Percentiles rank a stretch among this genome's conserved stretches.
Conservation (phyloP, 2,113 vertebrate genomes). For the Micronycteris hirsuta region DNA sequence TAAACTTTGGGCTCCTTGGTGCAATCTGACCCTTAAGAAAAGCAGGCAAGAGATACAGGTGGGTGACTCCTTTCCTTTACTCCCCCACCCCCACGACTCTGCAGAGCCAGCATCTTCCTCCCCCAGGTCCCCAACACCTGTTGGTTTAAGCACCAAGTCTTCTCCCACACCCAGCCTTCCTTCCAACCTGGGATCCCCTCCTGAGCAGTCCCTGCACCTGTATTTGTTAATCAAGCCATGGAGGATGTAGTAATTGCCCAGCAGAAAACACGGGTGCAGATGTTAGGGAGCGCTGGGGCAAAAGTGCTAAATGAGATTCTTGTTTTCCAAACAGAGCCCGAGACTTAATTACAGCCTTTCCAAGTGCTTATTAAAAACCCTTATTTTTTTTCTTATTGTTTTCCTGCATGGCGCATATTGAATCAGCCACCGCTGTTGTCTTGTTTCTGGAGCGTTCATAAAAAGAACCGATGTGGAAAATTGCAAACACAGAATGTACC, state of each 20-base stretch:
- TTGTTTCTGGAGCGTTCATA: slow-evolving; percentile 76
- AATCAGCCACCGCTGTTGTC: slow-evolving; percentile 78
- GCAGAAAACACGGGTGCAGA: slow-evolving; percentile 79
- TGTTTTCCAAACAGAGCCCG: slow-evolving; percentile 85
- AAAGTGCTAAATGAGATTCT: slow-evolving; percentile 82
- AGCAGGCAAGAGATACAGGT: neutral
- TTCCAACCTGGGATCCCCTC: slow-evolving; percentile 24
- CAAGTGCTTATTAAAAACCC: slow-evolving; percentile 84
- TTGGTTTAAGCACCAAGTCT: slow-evolving; percentile 10
- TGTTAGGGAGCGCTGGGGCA: slow-evolving; percentile 70
- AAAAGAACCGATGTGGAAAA: slow-evolving; percentile 75
- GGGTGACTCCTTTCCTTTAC: neutral
- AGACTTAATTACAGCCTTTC: slow-evolving; percentile 85
- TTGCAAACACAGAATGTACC: slow-evolving; percentile 74
- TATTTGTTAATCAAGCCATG: slow-evolving; percentile 78
- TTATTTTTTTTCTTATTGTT: slow-evolving; percentile 77
- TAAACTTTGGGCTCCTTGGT: neutral
- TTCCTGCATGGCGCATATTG: slow-evolving; percentile 76
- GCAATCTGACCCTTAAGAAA: neutral
- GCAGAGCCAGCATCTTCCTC: neutral
- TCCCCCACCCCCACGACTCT: accelerated
- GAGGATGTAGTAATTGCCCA: slow-evolving; percentile 76
- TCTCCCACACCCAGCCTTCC: neutral
- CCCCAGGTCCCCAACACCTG: neutral
- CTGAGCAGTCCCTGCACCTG: slow-evolving; percentile 72